These are phyloP conservation scores for Hydropsyche tenuis DNA, from an alignment of 1,140 invertebrate genomes.

Conservation along the genomic window DNA sequence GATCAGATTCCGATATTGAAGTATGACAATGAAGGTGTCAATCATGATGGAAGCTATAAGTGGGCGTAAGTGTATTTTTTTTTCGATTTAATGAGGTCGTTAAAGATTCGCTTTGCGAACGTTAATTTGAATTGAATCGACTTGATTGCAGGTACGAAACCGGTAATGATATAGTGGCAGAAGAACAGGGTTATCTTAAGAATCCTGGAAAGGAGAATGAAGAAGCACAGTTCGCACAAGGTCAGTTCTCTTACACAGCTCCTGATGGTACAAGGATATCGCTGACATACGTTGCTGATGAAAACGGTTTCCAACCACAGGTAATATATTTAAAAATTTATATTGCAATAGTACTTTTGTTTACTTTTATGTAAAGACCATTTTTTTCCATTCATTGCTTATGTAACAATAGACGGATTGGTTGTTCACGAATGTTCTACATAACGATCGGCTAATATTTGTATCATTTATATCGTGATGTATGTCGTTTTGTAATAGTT, in stretches of 20 bases:
- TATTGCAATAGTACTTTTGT: too few species aligned
- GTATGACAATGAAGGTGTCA: conserved; percentile 67
- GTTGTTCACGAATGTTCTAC: too few species aligned
- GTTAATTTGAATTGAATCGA: neutral
- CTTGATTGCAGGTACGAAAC: conserved; percentile 62
- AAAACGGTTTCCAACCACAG: conserved; percentile 74
- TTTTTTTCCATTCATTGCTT: too few species aligned
- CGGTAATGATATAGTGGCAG: conserved; percentile 72
- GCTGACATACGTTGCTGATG: conserved; percentile 77
- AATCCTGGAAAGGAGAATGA: conserved; percentile 68
- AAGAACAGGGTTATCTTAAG: conserved; percentile 75
- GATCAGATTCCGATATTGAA: conserved; percentile 62
- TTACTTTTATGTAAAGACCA: too few species aligned
- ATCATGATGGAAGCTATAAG: conserved; percentile 72
- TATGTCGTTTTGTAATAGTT: neutral
- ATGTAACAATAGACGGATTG: too few species aligned
- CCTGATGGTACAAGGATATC: conserved; percentile 75
- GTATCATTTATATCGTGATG: neutral
- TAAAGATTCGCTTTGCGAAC: too few species aligned
- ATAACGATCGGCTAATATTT: neutral
- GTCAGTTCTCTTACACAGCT: conserved; percentile 74
- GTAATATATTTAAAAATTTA: conserved; percentile 50
- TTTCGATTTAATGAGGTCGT: too few species aligned
- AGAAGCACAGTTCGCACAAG: conserved; percentile 68
- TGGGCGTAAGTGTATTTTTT: conserved; percentile 61